Base-by-base conservation (phyloP, 2,888 invertebrate genomes). In the Microdon myrmicae region DNA sequence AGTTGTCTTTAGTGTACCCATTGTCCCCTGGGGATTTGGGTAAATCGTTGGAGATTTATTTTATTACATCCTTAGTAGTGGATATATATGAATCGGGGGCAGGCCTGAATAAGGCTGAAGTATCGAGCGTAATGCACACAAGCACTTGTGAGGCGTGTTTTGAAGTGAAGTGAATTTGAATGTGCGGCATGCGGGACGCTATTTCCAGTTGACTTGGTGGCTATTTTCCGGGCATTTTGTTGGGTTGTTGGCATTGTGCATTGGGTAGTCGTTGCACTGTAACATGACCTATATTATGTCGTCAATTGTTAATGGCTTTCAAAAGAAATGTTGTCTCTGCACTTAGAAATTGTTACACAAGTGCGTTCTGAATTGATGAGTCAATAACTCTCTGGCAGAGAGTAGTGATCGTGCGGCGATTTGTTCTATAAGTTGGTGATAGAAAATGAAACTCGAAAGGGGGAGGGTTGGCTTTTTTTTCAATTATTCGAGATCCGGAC, bases 141-240 rank as follows among this genome's bases (percentile, higher is more conserved):
- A 49, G 37, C 56, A 56, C 56, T 56, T 56, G 48, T 56, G 35
- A 28, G 28, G 34, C 34, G 35, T 10, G n/a, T n/a, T n/a, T n/a
- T n/a, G n/a, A n/a, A 43, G 23, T 64, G 51, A 64, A 64, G 64
- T 64, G 64, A 56, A 53, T 58, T 37, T 25, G 37, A 43, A 47
- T 58, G 45, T 32, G 38, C 19, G 16, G 20, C 13, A 16, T 35
- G 41, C 5, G 26, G 19, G 31, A n/a, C 39, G 35, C 32, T 38
- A 32, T 55, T 54, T 55, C 47, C 43, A 45, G 32, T 34, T 34
- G 17, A 23, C 17, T 32, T 48, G 13, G 31, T 47, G 31, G 25
- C 34, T 34, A 41, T 47, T 47, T 55, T 35, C 28, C 17, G 38
- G 43, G 48, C 23, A 44, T 48, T 48, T n/a, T n/a, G n/a, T n/a